Evolutionary conservation across 2,113 vertebrate genomes (phyloP), one percentile per base, ranked within the genome.

Genomic region (Corydoras sp.): DNA sequence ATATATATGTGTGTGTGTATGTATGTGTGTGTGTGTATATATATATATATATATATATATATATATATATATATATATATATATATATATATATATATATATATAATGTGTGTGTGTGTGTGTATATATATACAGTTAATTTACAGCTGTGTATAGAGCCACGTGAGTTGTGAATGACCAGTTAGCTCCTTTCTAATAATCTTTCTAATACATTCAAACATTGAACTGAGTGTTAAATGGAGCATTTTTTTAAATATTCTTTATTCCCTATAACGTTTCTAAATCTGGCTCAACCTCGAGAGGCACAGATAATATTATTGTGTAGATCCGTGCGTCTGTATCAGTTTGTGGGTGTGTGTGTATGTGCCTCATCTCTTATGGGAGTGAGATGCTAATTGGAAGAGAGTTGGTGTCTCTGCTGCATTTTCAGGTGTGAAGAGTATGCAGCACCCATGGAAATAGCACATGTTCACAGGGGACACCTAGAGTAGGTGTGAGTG

Each of bases 401-500:
- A 91, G 90, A 83, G 82, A 89, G 89, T 83, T 83, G 85, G 65
- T 86, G 89, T 91, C 86, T 87, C 86, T 87, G 81, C 86, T 89
- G 88, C 88, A 88, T 87, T 88, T 90, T 87, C 87, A 92, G 85
- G 86, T 87, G 90, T 86, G 86, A 91, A 90, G 85, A 84, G 85
- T 77, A 66, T 84, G 90, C 87, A 88, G 89, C 86, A 88, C 90
- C 89, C 85, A 88, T 90, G 88, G 86, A 91, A 87, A 88, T 91
- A 90, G 91, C 89, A 84, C 88, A 53, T 67, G 61, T 58, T 54
- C 53, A 65, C 66, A 49, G 68, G 73, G 51, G 65, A 48, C 15
- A 68, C 30, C 60, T 29, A 67, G 61, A 65, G 67, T 58, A 60
- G 32, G 66, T 65, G 77, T 68, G 58, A 67, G 71, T 62, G 70